These are phyloP conservation scores for Limanda limanda DNA, from an alignment of 2,113 vertebrate species.

Conservation along the genomic window DNA sequence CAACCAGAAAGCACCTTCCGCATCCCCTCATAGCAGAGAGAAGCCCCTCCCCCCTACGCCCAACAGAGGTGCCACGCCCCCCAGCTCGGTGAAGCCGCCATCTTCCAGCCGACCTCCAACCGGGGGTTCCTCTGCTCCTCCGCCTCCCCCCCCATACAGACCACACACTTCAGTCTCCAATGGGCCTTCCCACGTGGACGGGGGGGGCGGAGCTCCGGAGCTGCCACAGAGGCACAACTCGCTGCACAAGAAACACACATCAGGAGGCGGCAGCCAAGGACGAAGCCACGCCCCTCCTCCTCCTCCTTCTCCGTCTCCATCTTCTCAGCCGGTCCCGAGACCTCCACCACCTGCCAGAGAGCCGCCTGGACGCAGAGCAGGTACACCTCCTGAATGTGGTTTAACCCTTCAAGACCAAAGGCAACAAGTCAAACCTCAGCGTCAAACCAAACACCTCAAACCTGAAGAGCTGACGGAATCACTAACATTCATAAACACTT, in stretches of 20 bases:
- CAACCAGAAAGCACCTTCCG: conserved; percentile 72
- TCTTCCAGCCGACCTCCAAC: conserved; percentile 83
- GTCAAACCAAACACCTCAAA: too few relatives aligned
- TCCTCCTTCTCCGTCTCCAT: conserved; percentile 73
- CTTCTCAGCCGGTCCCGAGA: conserved; percentile 67
- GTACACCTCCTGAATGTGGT: conserved; percentile 46
- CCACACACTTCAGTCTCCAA: conserved; percentile 86
- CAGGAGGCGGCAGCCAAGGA: conserved; percentile 79
- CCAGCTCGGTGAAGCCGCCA: conserved; percentile 80
- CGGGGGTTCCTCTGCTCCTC: conserved; percentile 83
- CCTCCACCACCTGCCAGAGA: conserved; percentile 84
- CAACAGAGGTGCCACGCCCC: conserved; percentile 79
- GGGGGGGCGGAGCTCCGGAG: conserved; percentile 87
- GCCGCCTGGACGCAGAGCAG: conserved; percentile 81
- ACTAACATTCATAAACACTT: too few relatives aligned
- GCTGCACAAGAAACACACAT: conserved; percentile 88
- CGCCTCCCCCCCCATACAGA: conserved; percentile 88
- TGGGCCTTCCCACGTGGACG: conserved; percentile 86
- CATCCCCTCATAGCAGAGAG: conserved; percentile 83
- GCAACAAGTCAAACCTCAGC: too few relatives aligned
- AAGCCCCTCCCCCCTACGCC: conserved; percentile 83
- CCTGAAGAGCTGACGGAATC: too few relatives aligned
- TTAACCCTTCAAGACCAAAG: too few relatives aligned
- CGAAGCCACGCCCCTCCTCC: conserved; percentile 82
- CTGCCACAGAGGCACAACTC: conserved; percentile 97